Base-by-base conservation (phyloP, 2,888 invertebrate species). In the Macaria notata region DNA sequence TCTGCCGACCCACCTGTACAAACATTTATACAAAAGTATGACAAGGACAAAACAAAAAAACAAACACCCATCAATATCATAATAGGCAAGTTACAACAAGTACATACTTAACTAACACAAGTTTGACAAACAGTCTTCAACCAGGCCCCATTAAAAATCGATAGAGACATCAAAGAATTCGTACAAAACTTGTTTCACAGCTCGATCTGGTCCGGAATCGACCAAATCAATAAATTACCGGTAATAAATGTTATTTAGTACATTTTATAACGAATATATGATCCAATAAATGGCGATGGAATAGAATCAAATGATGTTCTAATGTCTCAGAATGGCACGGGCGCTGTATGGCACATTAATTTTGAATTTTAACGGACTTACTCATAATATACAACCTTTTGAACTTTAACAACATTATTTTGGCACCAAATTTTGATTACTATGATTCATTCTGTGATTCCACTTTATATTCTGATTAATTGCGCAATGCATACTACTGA, bases 131-230 rank as follows among this genome's bases (percentile, higher is more conserved):
- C 38, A 51, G 38, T 19, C 49, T 49, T 68, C 65, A 71, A 75
- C 68, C 64, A 67, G 66, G 71, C 75, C 66, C 53, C 64, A 68
- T 73, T 69, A 68, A 63, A 69, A 65, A 67, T 53, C 65, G 69
- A 76, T 76, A 72, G 68, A 67, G 69, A 57, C 56, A 65, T 59
- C 62, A 67, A 58, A 54, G 36, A 58, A 53, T 66, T 62, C 60
- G 46, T 60, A 65, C 54, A 9, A 50, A 62, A 62, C 63, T 38
- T 33, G 62, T 63, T 60, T 43, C 6, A 30, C 46, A 49, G n/a
- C 33, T 19, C 58, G 56, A 49, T 57, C 56, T 60, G 46, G 51
- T 9, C 38, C 19, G 36, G 38, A 46, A 53, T 45, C 31, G 45
- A 51, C 9, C 30, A 41, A 42, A 49, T 48, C 41, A 4, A 59